Conservation (phyloP, 2,888 invertebrate genomes). For the Erebia ligea region DNA sequence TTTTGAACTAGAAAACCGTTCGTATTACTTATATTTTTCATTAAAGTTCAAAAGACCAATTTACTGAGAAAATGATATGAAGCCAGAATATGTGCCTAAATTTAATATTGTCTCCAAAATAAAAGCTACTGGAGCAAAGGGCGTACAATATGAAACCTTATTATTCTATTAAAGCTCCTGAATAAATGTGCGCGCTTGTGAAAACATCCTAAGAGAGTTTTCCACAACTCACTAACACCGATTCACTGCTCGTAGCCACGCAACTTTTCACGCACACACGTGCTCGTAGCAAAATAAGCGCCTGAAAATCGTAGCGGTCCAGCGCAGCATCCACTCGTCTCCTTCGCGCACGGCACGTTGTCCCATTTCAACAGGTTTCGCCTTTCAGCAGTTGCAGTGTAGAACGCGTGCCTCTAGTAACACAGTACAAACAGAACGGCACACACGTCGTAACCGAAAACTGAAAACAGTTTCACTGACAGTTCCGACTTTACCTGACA, state of each 20-base stretch:
- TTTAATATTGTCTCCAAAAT: conserved; percentile 14
- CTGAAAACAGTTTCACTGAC: conserved; percentile 79
- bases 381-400: conserved; percentile 78
- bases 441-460: conserved; percentile 75
- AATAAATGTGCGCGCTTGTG: conserved; percentile 70
- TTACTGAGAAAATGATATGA: not conserved
- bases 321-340: conserved; percentile 53
- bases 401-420: conserved; percentile 79
- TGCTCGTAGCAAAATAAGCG: conserved; percentile 72
- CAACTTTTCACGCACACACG: conserved; percentile 77
- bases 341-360: conserved; percentile 66
- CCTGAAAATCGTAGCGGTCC: conserved; percentile 64
- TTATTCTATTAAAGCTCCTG: conserved; percentile 41
- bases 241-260: conserved; percentile 69
- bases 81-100: not conserved
- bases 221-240: conserved; percentile 80
- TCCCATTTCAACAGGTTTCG: conserved; percentile 83
- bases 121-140: conserved; percentile 14
- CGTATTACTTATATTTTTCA: not conserved
- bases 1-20: not conserved
- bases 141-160: conserved; percentile 23
- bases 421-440: conserved; percentile 78
- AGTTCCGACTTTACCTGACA: conserved; percentile 75
- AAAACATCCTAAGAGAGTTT: conserved; percentile 79
- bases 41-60: conserved; percentile 4